Conservation (phyloP, 2,888 invertebrate genomes). For the Cataglyphis livida region DNA sequence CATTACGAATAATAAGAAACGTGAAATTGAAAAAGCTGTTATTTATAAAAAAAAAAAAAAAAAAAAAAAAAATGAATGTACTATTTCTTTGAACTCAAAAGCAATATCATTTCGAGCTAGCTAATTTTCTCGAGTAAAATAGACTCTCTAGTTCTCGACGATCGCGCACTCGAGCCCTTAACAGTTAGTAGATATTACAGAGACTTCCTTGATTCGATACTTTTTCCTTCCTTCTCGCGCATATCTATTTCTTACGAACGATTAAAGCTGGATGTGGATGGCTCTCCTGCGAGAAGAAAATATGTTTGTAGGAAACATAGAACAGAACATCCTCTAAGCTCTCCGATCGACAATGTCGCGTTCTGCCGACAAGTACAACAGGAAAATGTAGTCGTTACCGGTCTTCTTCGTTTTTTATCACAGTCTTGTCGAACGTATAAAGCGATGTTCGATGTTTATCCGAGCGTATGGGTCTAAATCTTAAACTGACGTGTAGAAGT, state of each 20-base stretch:
- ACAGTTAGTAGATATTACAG: conserved; percentile 6
- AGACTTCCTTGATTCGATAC: conserved; percentile 16
- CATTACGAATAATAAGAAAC: background rate
- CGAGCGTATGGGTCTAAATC: conserved; percentile 43
- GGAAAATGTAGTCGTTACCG: conserved; percentile 54
- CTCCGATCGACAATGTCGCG: conserved; percentile 59
- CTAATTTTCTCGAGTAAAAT: conserved; percentile 8
- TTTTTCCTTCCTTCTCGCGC: conserved; percentile 39
- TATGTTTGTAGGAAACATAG: conserved; percentile 47
- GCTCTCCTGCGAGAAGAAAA: conserved; percentile 42
- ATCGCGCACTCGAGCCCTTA: background rate
- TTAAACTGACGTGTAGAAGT: conserved; percentile 50
- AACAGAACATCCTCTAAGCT: conserved; percentile 28
- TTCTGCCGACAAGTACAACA: conserved; percentile 63
- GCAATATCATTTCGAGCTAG: background rate
- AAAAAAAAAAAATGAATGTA: conserved; percentile 25
- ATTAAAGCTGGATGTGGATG: conserved; percentile 58
- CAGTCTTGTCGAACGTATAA: conserved; percentile 18
- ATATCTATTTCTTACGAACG: conserved; percentile 58
- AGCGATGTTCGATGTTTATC: conserved; percentile 42
- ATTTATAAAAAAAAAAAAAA: conserved; percentile 1
- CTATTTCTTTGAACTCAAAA: background rate
- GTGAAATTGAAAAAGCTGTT: background rate
- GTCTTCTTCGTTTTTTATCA: conserved; percentile 32
- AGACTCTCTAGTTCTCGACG: conserved; percentile 8